Conservation (phyloP, 2,797 vertebrate species). For the Potorous gilbertii region DNA sequence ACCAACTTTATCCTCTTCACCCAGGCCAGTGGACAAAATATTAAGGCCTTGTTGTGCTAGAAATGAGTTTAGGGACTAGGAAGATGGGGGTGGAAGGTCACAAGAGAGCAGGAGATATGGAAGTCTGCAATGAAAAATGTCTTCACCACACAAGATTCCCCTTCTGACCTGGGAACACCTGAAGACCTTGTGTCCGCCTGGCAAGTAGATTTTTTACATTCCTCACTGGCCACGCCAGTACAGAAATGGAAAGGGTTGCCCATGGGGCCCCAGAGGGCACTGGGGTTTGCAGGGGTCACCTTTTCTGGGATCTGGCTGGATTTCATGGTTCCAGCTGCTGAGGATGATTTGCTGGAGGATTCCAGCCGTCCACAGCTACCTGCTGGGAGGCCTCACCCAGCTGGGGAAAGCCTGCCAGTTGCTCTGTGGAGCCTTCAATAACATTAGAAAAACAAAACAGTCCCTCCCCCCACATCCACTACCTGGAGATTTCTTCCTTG, state of each 20-base stretch:
- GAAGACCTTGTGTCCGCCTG: conserved; percentile 84
- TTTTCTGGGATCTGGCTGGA: conserved; percentile 90
- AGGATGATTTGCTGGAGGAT: conserved; percentile 94
- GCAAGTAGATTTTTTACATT: conserved; percentile 86
- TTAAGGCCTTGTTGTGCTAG: not conserved
- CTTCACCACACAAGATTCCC: conserved; percentile 8
- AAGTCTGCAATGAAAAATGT: not conserved
- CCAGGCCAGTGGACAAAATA: not conserved
- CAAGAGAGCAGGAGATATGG: not conserved
- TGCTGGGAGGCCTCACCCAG: conserved; percentile 90
- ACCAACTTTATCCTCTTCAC: conserved; percentile 9
- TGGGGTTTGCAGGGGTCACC: conserved; percentile 88
- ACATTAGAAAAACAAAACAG: conserved; percentile 78
- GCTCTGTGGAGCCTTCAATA: conserved; percentile 71
- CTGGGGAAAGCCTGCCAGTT: conserved; percentile 90
- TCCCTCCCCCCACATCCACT: conserved; percentile 71
- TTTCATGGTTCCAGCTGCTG: conserved; percentile 94
- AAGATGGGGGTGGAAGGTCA: not conserved
- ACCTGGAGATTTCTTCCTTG: conserved; percentile 78
- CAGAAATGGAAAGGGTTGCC: conserved; percentile 85
- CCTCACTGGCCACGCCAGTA: conserved; percentile 87
- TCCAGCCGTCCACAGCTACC: conserved; percentile 87
- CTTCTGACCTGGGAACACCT: conserved; percentile 78
- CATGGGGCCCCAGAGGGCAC: conserved; percentile 85
- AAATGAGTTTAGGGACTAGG: conserved; percentile 10